phyloP scores from a whole-genome alignment of 2,113 vertebrate genomes.

The Phocoena phocoena region DNA sequence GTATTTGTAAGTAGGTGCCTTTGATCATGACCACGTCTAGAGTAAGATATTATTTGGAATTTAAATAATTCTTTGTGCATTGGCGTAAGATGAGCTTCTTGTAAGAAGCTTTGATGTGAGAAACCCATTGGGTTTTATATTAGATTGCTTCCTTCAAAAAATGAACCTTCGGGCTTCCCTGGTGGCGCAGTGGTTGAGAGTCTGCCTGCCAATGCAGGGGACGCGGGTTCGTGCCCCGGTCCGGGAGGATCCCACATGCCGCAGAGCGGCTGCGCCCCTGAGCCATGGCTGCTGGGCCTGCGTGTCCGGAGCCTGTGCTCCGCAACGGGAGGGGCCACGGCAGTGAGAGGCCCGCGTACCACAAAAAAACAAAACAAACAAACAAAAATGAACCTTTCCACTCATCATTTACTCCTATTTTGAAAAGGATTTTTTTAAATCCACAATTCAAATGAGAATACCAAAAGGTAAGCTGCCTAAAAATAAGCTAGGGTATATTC shows the following conservation, averaged over 20 bases:
- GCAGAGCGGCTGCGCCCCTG: too few species aligned
- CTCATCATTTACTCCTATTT: not conserved
- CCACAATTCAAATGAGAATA: not conserved
- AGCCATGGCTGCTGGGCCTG: too few species aligned
- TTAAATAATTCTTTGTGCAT: not conserved
- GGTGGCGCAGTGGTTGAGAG: too few species aligned
- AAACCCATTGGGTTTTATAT: not conserved
- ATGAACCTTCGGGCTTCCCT: not conserved
- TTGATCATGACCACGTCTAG: not conserved
- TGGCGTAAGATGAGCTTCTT: not conserved
- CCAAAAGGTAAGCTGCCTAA: not conserved
- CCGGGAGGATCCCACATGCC: too few species aligned
- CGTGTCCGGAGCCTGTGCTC: too few species aligned
- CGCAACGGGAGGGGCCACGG: too few species aligned
- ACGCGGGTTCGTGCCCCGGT: too few species aligned
- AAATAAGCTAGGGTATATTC: not conserved
- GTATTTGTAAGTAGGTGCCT: not conserved
- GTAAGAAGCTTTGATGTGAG: not conserved
- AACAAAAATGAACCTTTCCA: not conserved
- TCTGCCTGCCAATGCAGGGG: too few species aligned
- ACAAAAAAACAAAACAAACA: too few species aligned
- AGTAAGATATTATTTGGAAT: not conserved
- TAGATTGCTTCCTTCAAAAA: not conserved
- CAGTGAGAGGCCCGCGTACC: too few species aligned
- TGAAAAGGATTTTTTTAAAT: not conserved